These are phyloP conservation scores for Naso thynnoides DNA, from an alignment of 2,797 vertebrate species.

Conservation along the genomic window DNA sequence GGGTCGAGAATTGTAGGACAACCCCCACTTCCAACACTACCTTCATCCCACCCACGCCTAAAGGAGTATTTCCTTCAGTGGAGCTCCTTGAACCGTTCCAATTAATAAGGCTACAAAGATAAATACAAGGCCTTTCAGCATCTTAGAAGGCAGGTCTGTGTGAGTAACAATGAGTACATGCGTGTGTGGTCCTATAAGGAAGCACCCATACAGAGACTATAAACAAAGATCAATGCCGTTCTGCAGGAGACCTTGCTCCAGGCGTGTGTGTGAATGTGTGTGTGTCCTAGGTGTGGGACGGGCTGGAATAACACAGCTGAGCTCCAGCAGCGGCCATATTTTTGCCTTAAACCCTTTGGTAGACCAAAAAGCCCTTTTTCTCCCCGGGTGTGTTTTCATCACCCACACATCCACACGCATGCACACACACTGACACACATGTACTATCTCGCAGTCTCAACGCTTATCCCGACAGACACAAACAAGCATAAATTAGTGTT, in stretches of 20 bases:
- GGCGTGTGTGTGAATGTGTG: slow-evolving; percentile 69
- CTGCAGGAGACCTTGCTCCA: slow-evolving; percentile 78
- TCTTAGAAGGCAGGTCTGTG: slow-evolving; percentile 45
- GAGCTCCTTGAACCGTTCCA: slow-evolving; percentile 48
- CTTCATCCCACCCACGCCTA: slow-evolving; percentile 63
- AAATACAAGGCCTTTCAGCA: slow-evolving; percentile 60
- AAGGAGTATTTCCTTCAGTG: slow-evolving; percentile 43
- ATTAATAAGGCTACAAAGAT: slow-evolving; percentile 69
- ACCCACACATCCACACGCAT: slow-evolving; percentile 24
- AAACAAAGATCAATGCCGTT: slow-evolving; percentile 81
- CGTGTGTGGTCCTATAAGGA: slow-evolving; percentile 82
- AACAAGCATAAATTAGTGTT: slow-evolving; percentile 68
- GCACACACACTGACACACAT: not conserved
- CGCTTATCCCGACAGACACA: slow-evolving; percentile 55
- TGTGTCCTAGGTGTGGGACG: slow-evolving; percentile 69
- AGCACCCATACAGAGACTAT: slow-evolving; percentile 79
- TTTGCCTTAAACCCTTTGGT: slow-evolving; percentile 63
- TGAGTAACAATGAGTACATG: slow-evolving; percentile 59
- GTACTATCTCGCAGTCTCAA: slow-evolving; percentile 26
- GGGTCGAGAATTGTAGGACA: slow-evolving; percentile 50
- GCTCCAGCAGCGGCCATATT: slow-evolving; percentile 76
- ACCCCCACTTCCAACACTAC: slow-evolving; percentile 41
- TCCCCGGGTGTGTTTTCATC: slow-evolving; percentile 63
- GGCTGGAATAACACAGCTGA: slow-evolving; percentile 80
- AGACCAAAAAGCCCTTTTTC: slow-evolving; percentile 58